A percentile compares a stretch with the other conserved stretches of the same genome.
phyloP scores from a whole-genome alignment of 2,888 invertebrate species.

The Cosmorhoe ocellata region DNA sequence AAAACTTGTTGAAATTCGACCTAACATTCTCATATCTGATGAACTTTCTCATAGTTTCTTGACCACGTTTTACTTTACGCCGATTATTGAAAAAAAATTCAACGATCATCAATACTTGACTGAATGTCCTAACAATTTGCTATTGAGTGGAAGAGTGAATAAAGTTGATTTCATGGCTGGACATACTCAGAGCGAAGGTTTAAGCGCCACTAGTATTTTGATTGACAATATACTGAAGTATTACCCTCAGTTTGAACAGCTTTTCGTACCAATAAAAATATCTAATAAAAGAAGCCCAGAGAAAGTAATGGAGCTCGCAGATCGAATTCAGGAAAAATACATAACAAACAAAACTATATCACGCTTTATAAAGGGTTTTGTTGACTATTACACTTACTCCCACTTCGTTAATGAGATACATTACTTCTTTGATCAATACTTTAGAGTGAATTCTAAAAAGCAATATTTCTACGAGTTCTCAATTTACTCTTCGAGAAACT shows the following conservation, averaged over 20 bases:
- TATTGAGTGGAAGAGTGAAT: conserved; percentile 12
- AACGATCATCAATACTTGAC: conserved; percentile 23
- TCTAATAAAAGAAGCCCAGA: conserved; percentile 4
- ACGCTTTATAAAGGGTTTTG: conserved; percentile 8
- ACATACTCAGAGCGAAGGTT: conserved; percentile 21
- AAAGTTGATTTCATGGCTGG: conserved; percentile 24
- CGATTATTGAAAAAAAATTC: conserved; percentile 28
- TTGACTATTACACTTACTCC: conserved; percentile 4
- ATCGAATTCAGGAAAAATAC: conserved; percentile 12
- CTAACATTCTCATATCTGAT: conserved; percentile 21
- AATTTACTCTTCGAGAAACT: conserved; percentile 21
- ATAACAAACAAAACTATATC: conserved; percentile 15
- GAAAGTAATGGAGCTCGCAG: conserved; percentile 10
- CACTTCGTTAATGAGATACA: conserved; percentile 17
- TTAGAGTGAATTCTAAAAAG: not conserved
- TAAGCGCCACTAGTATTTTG: not conserved
- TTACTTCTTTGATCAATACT: conserved; percentile 13
- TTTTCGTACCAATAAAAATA: conserved; percentile 15
- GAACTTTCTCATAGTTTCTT: not conserved
- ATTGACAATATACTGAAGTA: conserved; percentile 4
- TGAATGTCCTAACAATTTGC: conserved; percentile 5
- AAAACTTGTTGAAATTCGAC: conserved; percentile 10
- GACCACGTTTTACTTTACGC: conserved; percentile 15
- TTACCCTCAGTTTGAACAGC: conserved; percentile 11
- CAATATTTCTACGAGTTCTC: conserved; percentile 21